Percentiles rank a stretch among this genome's conserved stretches.
Conservation (phyloP, 2,888 invertebrate genomes). For the Ryuthela nishihirai region DNA sequence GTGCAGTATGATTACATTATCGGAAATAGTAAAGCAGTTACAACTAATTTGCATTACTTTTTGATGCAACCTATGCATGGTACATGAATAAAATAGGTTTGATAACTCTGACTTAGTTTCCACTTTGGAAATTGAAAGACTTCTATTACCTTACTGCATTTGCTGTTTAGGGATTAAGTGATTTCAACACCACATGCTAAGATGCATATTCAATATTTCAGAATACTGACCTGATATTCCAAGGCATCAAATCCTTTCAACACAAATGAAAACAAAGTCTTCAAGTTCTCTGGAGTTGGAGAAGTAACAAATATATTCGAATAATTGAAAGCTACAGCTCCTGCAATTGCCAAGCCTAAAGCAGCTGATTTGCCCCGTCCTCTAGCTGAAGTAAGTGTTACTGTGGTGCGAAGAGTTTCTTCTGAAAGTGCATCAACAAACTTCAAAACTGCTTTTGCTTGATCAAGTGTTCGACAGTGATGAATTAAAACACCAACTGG, state of each 20-base stretch:
- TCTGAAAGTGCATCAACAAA: constrained; percentile 95
- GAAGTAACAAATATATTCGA: constrained; percentile 96
- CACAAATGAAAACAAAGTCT: constrained; percentile 94
- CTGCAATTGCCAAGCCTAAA: constrained; percentile 80
- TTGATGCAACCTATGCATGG: too few relatives aligned
- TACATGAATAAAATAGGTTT: too few relatives aligned
- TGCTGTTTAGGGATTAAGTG: too few relatives aligned
- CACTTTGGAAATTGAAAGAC: too few relatives aligned
- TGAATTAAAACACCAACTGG: constrained; percentile 85
- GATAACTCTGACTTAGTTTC: too few relatives aligned
- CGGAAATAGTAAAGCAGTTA: too few relatives aligned
- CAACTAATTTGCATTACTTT: too few relatives aligned
- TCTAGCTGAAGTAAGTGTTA: constrained; percentile 91
- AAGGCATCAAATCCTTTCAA: constrained; percentile 92
- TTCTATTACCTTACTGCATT: too few relatives aligned
- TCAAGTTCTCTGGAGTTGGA: constrained; percentile 96
- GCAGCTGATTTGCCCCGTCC: constrained; percentile 98
- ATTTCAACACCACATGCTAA: too few relatives aligned
- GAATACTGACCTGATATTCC: constrained; percentile 62
- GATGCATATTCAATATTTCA: too few relatives aligned
- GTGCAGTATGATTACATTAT: too few relatives aligned
- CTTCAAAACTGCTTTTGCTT: constrained; percentile 82
- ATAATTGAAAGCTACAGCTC: constrained; percentile 65
- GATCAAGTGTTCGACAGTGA: constrained; percentile 87
- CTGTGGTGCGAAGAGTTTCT: constrained; percentile 79